Base-by-base conservation (phyloP, 2,888 invertebrate species). In the Coronaproctus castanopsis region DNA sequence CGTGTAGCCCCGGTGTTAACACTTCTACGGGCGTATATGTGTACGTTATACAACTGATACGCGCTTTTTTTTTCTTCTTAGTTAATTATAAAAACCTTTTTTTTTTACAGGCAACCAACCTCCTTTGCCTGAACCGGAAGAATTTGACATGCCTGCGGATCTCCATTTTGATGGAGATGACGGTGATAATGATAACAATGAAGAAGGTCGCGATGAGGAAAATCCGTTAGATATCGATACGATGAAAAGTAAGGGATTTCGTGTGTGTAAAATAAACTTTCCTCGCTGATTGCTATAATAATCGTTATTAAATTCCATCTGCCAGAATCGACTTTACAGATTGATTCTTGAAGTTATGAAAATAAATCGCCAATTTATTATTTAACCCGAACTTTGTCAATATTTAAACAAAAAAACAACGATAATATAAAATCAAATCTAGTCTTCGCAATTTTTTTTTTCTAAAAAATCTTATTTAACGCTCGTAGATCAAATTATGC, bases 141-240 rank as follows among this genome's bases (percentile, higher is more conserved):
- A 85, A 55, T 80, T 92, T 71, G 90, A 93, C 68, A 72, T 93
- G 62, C 90, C 91, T 0, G 90, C 93, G 52, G 85, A 92, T 71
- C 75, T 90, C 66, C 80, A 89, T 65, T 72, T 89, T 20, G 89
- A 91, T 67, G 85, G n/a, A n/a, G n/a, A 81, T 24, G 82, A 74
- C 65, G 81, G 76, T 69, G 80, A 73, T 5, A 80, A 80, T 22
- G 80, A 81, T 20, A 71, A 75, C 24, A 79, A 80, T 24, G 78
- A 79, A 54, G 77, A 77, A 66, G 14, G 76, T 74, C 14, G 76
- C 60, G 81, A 82, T 24, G 81, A 82, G 22, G 84, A 87, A 64
- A 86, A 89, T 78, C 88, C 88, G 0, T 88, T 89, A 68, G 89
- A 90, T 69, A 81, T 88, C 62, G 88, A 89, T 66, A 76, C 78